A percentile compares a stretch with the other conserved stretches of the same genome.
Evolutionary conservation across 2,888 invertebrate genomes (phyloP).

Genomic region (Coelinius sp.): DNA sequence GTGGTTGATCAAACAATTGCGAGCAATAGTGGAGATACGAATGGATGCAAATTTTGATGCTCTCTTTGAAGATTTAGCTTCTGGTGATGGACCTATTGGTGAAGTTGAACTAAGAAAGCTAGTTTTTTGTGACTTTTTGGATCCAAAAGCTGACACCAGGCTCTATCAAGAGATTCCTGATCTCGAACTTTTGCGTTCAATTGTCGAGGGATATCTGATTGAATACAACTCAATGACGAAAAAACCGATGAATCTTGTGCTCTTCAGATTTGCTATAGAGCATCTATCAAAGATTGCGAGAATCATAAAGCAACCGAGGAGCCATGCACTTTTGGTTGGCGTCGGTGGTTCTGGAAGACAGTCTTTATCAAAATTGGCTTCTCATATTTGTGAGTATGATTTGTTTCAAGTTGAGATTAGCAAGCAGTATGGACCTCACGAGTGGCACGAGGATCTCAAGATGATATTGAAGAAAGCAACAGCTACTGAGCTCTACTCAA

Average conservation of each 20-base stretch:
- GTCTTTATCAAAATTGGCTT: constrained; percentile 89
- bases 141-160: constrained; percentile 91
- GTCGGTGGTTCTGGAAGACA: constrained; percentile 95
- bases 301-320: constrained; percentile 91
- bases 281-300: constrained; percentile 93
- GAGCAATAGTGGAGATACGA: constrained; percentile 74
- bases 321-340: constrained; percentile 91
- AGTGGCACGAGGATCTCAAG: constrained; percentile 95
- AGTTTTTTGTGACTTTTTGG: constrained; percentile 95
- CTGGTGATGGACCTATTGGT: constrained; percentile 72
- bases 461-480: constrained; percentile 84
- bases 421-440: constrained; percentile 84
- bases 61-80: constrained; percentile 78
- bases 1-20: constrained; percentile 85
- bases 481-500: constrained; percentile 87
- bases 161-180: constrained; percentile 91
- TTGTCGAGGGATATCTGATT: constrained; percentile 89
- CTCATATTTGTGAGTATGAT: constrained; percentile 96
- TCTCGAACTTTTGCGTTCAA: constrained; percentile 82
- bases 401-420: constrained; percentile 91
- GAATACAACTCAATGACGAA: constrained; percentile 97
- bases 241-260: constrained; percentile 95
- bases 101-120: constrained; percentile 88
- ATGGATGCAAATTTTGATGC: constrained; percentile 80
- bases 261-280: constrained; percentile 95